phyloP scores from a whole-genome alignment of 2,113 vertebrate species.

The Electrona antarctica region DNA sequence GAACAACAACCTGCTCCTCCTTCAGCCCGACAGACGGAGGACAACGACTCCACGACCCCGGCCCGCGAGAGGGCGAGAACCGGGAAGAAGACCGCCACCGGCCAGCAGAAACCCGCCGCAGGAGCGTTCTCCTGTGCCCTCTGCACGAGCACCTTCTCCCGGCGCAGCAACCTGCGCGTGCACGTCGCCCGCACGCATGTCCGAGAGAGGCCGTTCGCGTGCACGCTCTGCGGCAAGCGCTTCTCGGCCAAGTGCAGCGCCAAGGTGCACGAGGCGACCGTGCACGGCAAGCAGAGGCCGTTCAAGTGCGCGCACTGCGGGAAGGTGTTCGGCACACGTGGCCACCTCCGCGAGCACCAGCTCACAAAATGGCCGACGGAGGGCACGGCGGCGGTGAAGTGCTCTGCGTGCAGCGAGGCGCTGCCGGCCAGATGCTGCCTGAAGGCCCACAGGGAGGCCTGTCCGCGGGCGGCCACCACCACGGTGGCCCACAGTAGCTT shows the following conservation, averaged over 20 bases:
- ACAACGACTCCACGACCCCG: not conserved
- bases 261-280: slow-evolving; percentile 21
- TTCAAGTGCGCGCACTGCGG: slow-evolving; percentile 30
- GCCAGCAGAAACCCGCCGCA: not conserved
- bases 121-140: not conserved
- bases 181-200: slow-evolving; percentile 6
- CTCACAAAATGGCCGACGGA: slow-evolving; percentile 14
- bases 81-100: not conserved
- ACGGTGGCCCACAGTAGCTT: not conserved
- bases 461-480: not conserved
- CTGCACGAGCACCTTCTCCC: not conserved
- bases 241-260: slow-evolving; percentile 29
- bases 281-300: slow-evolving; percentile 31
- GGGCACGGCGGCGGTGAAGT: not conserved
- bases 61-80: not conserved
- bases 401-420: slow-evolving; percentile 25
- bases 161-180: slow-evolving; percentile 4
- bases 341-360: slow-evolving; percentile 32
- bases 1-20: too few relatives aligned
- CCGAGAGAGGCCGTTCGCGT: slow-evolving; percentile 3
- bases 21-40: too few relatives aligned
- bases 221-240: slow-evolving; percentile 19
- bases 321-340: slow-evolving; percentile 33
- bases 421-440: slow-evolving; percentile 35
- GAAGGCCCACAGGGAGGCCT: slow-evolving; percentile 22